Conservation (phyloP, 2,888 invertebrate genomes). For the Petrolisthes cinctipes region DNA sequence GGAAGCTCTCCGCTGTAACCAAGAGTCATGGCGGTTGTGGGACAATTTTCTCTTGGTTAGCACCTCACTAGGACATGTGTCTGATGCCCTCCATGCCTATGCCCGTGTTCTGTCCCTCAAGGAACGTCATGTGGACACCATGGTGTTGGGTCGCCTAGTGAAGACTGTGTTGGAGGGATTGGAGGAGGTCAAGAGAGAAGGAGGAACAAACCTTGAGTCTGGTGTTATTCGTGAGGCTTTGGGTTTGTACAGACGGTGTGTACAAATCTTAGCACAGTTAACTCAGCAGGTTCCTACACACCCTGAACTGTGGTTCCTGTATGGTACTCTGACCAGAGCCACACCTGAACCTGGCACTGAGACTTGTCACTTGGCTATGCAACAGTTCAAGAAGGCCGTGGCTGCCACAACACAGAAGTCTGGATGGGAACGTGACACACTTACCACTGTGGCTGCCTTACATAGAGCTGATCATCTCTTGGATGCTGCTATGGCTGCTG, state of each 20-base stretch:
- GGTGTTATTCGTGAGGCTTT: slow-evolving; percentile 16
- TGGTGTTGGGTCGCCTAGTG: slow-evolving; percentile 81
- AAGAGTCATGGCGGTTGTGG: slow-evolving; percentile 95
- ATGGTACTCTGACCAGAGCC: slow-evolving; percentile 74
- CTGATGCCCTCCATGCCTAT: slow-evolving; percentile 80
- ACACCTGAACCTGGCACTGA: slow-evolving; percentile 42
- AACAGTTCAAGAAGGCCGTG: slow-evolving; percentile 58
- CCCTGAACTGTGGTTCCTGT: slow-evolving; percentile 84
- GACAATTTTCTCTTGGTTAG: slow-evolving; percentile 92
- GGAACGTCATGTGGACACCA: slow-evolving; percentile 82
- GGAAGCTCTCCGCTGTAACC: slow-evolving; percentile 92
- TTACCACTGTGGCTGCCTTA: slow-evolving; percentile 29
- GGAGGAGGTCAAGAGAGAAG: slow-evolving; percentile 66
- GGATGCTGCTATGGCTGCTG: slow-evolving; percentile 43
- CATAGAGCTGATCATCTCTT: slow-evolving; percentile 40
- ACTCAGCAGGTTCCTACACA: slow-evolving; percentile 77
- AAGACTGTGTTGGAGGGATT: slow-evolving; percentile 78
- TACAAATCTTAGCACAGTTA: slow-evolving; percentile 81
- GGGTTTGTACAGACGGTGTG: slow-evolving; percentile 71
- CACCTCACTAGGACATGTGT: slow-evolving; percentile 69
- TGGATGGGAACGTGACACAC: slow-evolving; percentile 56
- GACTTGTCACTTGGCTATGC: slow-evolving; percentile 58
- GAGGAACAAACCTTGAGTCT: background rate
- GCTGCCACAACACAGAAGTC: slow-evolving; percentile 57
- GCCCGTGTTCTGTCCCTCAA: slow-evolving; percentile 88